These are phyloP conservation scores for Gari tellinella DNA, from an alignment of 2,888 invertebrate genomes.

Conservation along the genomic window DNA sequence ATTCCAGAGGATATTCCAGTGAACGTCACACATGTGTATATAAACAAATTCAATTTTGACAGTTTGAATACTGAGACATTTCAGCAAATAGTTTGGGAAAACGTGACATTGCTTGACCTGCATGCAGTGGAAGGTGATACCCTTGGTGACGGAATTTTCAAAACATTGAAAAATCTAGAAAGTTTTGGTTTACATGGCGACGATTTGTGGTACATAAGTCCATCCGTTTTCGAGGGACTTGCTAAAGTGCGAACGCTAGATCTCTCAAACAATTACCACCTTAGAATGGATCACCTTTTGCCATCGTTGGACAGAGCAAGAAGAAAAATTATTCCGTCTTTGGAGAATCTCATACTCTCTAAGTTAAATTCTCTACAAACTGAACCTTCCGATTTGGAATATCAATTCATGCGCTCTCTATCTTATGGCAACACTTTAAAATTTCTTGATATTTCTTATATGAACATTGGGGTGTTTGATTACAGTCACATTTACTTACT, in stretches of 20 bases:
- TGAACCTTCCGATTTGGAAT: background rate
- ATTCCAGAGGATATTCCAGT: too few species aligned
- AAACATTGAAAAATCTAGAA: conserved; percentile 1
- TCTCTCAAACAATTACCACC: too few species aligned
- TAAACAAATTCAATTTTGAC: too few species aligned
- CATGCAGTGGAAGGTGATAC: background rate
- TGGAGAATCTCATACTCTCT: too few species aligned
- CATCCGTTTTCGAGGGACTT: background rate
- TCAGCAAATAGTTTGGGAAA: background rate
- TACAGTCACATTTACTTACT: background rate
- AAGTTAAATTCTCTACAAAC: too few species aligned
- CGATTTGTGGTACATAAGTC: background rate
- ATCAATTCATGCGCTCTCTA: background rate
- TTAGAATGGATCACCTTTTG: too few species aligned
- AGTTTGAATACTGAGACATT: too few species aligned
- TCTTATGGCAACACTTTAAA: background rate
- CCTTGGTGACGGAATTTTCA: background rate
- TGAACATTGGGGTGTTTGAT: background rate
- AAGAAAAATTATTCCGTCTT: too few species aligned
- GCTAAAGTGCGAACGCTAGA: too few species aligned
- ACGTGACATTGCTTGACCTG: background rate
- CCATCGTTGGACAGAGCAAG: too few species aligned
- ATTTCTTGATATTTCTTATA: background rate
- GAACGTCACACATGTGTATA: too few species aligned
- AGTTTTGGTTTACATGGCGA: conserved; percentile 6